Conservation (phyloP, 2,797 vertebrate species). For the Rhincodon typus region DNA sequence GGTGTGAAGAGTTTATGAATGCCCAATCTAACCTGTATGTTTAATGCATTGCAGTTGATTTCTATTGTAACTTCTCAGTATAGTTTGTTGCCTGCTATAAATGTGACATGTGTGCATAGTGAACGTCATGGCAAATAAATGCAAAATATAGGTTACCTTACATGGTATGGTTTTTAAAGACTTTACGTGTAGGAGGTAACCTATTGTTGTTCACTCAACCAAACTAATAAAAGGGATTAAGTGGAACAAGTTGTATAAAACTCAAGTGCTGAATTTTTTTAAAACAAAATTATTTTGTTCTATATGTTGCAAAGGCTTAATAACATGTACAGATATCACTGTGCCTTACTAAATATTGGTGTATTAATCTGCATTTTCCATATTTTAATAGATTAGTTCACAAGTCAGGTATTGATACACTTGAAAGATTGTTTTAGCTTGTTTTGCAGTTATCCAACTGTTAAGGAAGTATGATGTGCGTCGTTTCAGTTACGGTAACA, state of each 20-base stretch:
- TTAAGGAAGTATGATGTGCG: not conserved
- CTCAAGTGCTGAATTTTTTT: not conserved
- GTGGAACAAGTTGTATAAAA: not conserved
- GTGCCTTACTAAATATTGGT: not conserved
- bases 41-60: not conserved
- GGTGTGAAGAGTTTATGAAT: not conserved
- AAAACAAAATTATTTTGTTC: not conserved
- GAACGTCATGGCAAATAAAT: not conserved
- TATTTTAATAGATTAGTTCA: not conserved
- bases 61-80: not conserved
- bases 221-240: not conserved
- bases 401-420: not conserved
- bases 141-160: not conserved
- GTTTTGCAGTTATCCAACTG: not conserved
- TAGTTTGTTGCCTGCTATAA: not conserved
- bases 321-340: too few species aligned
- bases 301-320: too few species aligned
- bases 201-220: not conserved
- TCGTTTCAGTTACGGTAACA: not conserved
- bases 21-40: not conserved
- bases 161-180: not conserved
- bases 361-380: not conserved
- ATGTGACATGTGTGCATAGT: not conserved
- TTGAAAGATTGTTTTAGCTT: not conserved
- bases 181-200: not conserved